A percentile compares a stretch with the other conserved stretches of the same genome.
Evolutionary conservation across 2,113 vertebrate species (phyloP).

Genomic region (Morone saxatilis): DNA sequence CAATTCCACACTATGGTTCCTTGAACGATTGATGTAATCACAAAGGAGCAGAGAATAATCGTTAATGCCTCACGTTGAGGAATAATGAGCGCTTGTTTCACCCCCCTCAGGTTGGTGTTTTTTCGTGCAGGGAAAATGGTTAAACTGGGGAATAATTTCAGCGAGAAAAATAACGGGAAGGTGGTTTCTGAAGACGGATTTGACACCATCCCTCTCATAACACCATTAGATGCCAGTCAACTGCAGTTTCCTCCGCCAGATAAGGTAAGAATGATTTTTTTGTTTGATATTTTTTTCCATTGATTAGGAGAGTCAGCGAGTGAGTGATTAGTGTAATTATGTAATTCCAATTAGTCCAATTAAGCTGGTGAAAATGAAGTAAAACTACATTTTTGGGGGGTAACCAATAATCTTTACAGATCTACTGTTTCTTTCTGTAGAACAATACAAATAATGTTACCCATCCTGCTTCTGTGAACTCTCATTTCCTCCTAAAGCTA

Average conservation of each 20-base stretch:
- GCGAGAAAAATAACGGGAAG: constrained; percentile 91
- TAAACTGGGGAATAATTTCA: constrained; percentile 95
- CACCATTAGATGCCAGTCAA: constrained; percentile 95
- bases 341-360: background rate
- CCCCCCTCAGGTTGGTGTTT: constrained; percentile 33
- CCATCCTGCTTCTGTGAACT: background rate
- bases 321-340: background rate
- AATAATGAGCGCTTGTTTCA: constrained; percentile 16
- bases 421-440: background rate
- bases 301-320: background rate
- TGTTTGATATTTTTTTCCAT: background rate
- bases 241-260: constrained; percentile 95
- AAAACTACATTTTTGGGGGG: background rate
- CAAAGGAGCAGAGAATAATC: background rate
- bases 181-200: constrained; percentile 92
- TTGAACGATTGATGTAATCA: background rate
- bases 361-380: background rate
- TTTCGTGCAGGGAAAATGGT: constrained; percentile 86
- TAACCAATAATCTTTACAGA: background rate
- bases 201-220: constrained; percentile 96
- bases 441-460: background rate
- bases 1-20: background rate
- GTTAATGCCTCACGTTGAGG: background rate
- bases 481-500: background rate
- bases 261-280: constrained; percentile 84